Percentiles rank a stretch among this genome's conserved stretches.
Evolutionary conservation across 2,797 vertebrate species (phyloP).

Genomic region (Gambusia yucatana): DNA sequence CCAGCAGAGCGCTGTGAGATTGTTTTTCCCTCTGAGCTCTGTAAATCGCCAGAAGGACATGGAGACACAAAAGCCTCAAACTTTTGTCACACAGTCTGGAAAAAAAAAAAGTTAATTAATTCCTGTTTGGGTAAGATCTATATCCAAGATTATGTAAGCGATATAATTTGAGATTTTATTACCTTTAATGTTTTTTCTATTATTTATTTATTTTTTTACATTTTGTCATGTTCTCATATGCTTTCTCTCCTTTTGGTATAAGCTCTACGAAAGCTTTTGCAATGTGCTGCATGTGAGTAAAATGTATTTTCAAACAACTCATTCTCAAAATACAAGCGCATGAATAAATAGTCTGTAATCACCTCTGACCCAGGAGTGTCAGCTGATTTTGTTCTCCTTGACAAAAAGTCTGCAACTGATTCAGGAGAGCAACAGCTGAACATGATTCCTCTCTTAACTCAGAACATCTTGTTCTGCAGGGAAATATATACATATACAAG

Average conservation of each 20-base stretch:
- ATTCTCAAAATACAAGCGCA: not conserved
- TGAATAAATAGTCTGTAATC: not conserved
- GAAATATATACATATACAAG: not conserved
- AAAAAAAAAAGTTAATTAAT: constrained; percentile 8
- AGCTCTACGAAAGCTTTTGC: not conserved
- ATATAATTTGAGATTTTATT: not conserved
- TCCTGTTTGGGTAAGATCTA: not conserved
- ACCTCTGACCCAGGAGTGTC: constrained; percentile 62
- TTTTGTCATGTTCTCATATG: not conserved
- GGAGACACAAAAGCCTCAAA: constrained; percentile 66
- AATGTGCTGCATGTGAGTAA: not conserved
- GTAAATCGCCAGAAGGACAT: constrained; percentile 70
- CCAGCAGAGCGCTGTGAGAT: constrained; percentile 72
- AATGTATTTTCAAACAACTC: not conserved
- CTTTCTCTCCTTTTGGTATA: too few species aligned
- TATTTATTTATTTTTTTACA: not conserved
- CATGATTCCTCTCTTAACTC: constrained; percentile 51
- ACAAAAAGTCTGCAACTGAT: constrained; percentile 52
- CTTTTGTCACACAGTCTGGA: constrained; percentile 58
- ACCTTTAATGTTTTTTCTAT: not conserved
- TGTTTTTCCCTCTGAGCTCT: constrained; percentile 74
- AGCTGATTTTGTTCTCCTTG: constrained; percentile 66
- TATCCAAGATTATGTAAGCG: not conserved
- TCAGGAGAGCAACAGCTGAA: constrained; percentile 70
- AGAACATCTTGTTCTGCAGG: constrained; percentile 31